Evolutionary conservation across 1,140 invertebrate species (phyloP).

Genomic region (Lutraria rhynchaena): DNA sequence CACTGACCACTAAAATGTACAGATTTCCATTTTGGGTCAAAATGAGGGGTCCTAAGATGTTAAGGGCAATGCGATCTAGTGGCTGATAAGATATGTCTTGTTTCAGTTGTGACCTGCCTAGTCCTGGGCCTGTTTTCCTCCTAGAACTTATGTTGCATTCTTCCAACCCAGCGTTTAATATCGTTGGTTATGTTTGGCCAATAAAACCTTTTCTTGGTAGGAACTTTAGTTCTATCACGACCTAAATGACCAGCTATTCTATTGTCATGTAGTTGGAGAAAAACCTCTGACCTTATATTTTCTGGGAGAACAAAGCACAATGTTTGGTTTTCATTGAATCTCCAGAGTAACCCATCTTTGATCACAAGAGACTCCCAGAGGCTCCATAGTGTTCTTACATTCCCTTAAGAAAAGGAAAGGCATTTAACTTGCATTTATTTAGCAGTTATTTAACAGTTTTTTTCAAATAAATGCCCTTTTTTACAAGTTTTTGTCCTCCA

Average conservation of each 20-base stretch:
- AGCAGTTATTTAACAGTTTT: too few species aligned
- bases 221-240: slow-evolving; percentile 10
- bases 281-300: neutral
- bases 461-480: too few species aligned
- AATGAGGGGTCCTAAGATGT: slow-evolving; percentile 48
- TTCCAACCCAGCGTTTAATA: slow-evolving; percentile 5
- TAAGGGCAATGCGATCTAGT: slow-evolving; percentile 29
- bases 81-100: slow-evolving; percentile 4
- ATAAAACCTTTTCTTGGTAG: slow-evolving; percentile 18
- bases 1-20: slow-evolving; percentile 70
- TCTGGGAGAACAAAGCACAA: slow-evolving; percentile 7
- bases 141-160: slow-evolving; percentile 32
- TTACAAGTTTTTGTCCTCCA: too few species aligned
- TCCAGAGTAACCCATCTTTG: neutral
- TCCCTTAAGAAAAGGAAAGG: too few species aligned
- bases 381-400: neutral
- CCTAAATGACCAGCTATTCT: slow-evolving; percentile 21
- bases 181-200: slow-evolving; percentile 37
- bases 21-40: slow-evolving; percentile 58
- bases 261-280: slow-evolving; percentile 4
- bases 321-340: neutral
- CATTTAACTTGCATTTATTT: too few species aligned
- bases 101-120: slow-evolving; percentile 16
- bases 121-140: slow-evolving; percentile 28
- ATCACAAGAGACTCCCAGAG: neutral